phyloP scores from a whole-genome alignment of 2,797 vertebrate genomes.

The Menidia menidia region DNA sequence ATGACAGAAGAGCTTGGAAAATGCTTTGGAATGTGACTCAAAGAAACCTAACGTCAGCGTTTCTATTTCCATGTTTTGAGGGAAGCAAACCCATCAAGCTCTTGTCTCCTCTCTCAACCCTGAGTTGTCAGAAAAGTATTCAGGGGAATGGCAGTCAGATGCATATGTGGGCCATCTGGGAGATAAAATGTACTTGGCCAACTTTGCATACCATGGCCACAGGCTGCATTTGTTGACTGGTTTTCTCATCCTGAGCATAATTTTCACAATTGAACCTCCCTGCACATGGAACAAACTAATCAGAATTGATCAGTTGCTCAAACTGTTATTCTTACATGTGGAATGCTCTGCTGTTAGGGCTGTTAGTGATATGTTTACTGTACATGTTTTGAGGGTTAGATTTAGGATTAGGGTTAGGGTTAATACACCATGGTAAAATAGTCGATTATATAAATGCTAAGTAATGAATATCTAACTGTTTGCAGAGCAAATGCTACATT shows the following conservation, averaged over 20 bases:
- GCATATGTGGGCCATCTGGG: conserved; percentile 84
- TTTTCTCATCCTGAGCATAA: conserved; percentile 57
- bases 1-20: conserved; percentile 46
- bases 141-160: conserved; percentile 56
- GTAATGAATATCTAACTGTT: conserved; percentile 49
- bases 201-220: conserved; percentile 72
- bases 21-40: conserved; percentile 42
- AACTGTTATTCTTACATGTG: conserved; percentile 18
- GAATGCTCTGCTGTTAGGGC: conserved; percentile 13
- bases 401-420: too few relatives aligned
- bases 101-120: conserved; percentile 63
- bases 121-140: conserved; percentile 77
- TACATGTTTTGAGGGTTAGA: conserved; percentile 29
- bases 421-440: conserved; percentile 48
- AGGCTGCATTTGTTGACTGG: conserved; percentile 66
- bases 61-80: conserved; percentile 52
- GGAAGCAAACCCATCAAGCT: conserved; percentile 52
- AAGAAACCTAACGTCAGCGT: conserved; percentile 39
- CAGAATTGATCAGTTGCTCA: conserved; percentile 37
- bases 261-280: conserved; percentile 55
- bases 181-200: conserved; percentile 67
- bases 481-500: conserved; percentile 69
- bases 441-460: conserved; percentile 41
- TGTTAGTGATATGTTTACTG: conserved; percentile 27
- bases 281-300: conserved; percentile 47